A percentile compares a stretch with the other conserved stretches of the same genome.
phyloP scores from a whole-genome alignment of 2,888 invertebrate genomes.

The Drosophila paramelanica region DNA sequence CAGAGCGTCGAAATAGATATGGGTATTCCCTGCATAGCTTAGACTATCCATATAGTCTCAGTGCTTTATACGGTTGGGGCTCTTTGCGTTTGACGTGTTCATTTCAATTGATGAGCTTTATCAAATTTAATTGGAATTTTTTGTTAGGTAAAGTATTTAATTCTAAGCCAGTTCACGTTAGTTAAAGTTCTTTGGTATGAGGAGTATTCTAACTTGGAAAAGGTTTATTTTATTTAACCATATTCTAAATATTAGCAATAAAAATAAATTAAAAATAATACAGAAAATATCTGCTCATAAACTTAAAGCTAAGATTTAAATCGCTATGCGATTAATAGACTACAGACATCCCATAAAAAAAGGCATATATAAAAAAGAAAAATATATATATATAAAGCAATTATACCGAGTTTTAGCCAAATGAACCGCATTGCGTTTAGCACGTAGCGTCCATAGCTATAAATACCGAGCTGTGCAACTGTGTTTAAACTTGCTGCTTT shows the following conservation, averaged over 20 bases:
- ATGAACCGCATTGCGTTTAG: slow-evolving; percentile 6
- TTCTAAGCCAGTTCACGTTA: no score
- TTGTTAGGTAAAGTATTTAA: no score
- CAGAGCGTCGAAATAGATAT: background rate
- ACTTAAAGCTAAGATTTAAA: no score
- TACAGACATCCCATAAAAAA: background rate
- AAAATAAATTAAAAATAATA: no score
- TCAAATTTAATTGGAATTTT: no score
- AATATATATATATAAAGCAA: background rate
- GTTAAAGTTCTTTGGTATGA: no score
- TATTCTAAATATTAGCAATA: no score
- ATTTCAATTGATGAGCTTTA: slow-evolving; percentile 1
- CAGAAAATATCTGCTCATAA: no score
- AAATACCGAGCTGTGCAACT: slow-evolving; percentile 17
- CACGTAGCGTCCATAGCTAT: slow-evolving; percentile 47
- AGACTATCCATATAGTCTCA: no score
- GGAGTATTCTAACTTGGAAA: no score
- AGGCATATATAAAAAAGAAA: background rate
- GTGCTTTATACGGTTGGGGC: background rate
- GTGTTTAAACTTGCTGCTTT: slow-evolving; percentile 47
- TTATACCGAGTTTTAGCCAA: slow-evolving; percentile 11
- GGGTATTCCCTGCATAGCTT: slow-evolving; percentile 1
- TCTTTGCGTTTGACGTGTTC: background rate
- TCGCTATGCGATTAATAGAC: background rate
- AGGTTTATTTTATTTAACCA: no score